A percentile compares a stretch with the other conserved stretches of the same genome.
Evolutionary conservation across 2,113 vertebrate genomes (phyloP).

Genomic region (Motacilla tschutschensis): DNA sequence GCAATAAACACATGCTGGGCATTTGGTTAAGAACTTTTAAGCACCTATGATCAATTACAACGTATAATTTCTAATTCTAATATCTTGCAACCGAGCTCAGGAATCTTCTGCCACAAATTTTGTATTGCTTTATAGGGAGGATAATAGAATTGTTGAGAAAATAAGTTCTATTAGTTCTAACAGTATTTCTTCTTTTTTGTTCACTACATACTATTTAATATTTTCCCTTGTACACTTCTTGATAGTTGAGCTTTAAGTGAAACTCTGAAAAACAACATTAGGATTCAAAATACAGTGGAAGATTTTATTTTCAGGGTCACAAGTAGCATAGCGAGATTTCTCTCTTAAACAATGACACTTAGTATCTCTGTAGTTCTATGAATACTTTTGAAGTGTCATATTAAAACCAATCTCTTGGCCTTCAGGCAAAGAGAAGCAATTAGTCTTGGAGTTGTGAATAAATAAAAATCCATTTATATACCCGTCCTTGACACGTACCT

Average conservation of each 20-base stretch:
- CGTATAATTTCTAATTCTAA: background rate
- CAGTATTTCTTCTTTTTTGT: slow-evolving; percentile 50
- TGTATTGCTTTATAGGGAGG: slow-evolving; percentile 8
- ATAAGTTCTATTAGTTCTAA: slow-evolving; percentile 28
- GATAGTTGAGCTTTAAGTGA: slow-evolving; percentile 64
- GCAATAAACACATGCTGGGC: background rate
- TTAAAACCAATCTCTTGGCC: slow-evolving; percentile 86
- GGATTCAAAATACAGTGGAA: slow-evolving; percentile 69
- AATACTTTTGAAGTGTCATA: slow-evolving; percentile 88
- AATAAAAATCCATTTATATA: slow-evolving; percentile 88
- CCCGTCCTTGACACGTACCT: slow-evolving; percentile 86
- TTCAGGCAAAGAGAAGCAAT: slow-evolving; percentile 86
- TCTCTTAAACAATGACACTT: slow-evolving; percentile 85
- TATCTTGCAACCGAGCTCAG: background rate
- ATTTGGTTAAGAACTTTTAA: slow-evolving; percentile 39
- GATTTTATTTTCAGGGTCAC: slow-evolving; percentile 80
- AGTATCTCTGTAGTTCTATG: slow-evolving; percentile 80
- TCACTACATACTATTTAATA: slow-evolving; percentile 60
- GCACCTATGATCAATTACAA: slow-evolving; percentile 6
- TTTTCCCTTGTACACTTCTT: slow-evolving; percentile 53
- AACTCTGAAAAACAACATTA: slow-evolving; percentile 63
- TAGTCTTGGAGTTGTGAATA: slow-evolving; percentile 88
- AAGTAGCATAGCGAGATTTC: slow-evolving; percentile 72
- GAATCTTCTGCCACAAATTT: slow-evolving; percentile 23
- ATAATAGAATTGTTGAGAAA: slow-evolving; percentile 13